Evolutionary conservation across 2,888 invertebrate genomes (phyloP).

Genomic region (Thecophora atra): DNA sequence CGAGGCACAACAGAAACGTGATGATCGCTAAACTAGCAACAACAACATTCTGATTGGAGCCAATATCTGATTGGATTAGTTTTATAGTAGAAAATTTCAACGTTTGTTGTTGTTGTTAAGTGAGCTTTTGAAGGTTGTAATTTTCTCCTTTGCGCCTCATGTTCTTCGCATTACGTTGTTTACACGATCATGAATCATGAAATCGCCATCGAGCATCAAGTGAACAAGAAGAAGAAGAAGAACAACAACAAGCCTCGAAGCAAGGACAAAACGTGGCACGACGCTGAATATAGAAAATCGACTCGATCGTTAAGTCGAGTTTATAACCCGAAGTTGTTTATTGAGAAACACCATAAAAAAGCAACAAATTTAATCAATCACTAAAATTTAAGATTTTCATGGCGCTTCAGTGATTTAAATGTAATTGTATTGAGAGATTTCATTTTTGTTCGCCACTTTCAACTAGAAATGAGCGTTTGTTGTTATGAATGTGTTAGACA

Average conservation of each 20-base stretch:
- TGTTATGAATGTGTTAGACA: too few species aligned
- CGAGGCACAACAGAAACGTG: slow-evolving; percentile 25
- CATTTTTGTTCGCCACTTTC: too few species aligned
- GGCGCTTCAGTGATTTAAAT: too few species aligned
- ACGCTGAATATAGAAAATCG: background rate
- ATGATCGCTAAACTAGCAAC: slow-evolving; percentile 10
- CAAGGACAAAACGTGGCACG: slow-evolving; percentile 14
- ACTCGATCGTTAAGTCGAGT: too few species aligned
- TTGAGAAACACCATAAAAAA: too few species aligned
- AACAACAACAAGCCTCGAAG: slow-evolving; percentile 8
- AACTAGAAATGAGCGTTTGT: too few species aligned
- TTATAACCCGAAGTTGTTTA: too few species aligned
- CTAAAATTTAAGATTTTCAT: too few species aligned
- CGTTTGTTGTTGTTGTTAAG: too few species aligned
- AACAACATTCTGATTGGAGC: background rate
- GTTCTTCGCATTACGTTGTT: slow-evolving; percentile 39
- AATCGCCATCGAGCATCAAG: slow-evolving; percentile 28
- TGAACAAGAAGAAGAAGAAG: slow-evolving; percentile 37
- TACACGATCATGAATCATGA: slow-evolving; percentile 44
- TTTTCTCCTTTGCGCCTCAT: slow-evolving; percentile 50
- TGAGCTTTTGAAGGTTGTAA: slow-evolving; percentile 40
- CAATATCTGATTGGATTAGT: background rate
- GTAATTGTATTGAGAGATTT: too few species aligned
- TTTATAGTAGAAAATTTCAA: too few species aligned
- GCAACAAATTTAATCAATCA: too few species aligned